These are phyloP conservation scores for Acanthoscelides obtectus DNA, from an alignment of 2,888 invertebrate genomes.

Conservation along the genomic window DNA sequence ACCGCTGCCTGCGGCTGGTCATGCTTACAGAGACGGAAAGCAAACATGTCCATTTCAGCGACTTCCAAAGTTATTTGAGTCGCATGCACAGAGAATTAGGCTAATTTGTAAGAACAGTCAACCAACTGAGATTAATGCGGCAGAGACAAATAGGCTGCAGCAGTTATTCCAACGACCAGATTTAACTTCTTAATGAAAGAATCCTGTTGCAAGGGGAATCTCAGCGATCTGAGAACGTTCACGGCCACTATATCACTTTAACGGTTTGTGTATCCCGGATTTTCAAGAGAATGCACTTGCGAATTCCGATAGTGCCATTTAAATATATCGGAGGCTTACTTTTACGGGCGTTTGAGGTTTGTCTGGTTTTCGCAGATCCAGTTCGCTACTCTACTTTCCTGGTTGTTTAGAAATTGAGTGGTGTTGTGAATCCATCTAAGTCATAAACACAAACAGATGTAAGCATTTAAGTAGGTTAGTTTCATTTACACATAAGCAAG, in stretches of 20 bases:
- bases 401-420: too few species aligned
- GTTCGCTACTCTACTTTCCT: background rate
- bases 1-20: too few species aligned
- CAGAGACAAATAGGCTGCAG: background rate
- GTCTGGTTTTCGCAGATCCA: background rate
- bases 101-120: background rate
- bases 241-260: background rate
- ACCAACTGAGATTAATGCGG: background rate
- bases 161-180: background rate
- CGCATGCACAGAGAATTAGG: background rate
- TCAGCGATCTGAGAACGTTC: background rate
- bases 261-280: background rate
- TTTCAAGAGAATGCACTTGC: background rate
- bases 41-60: too few species aligned
- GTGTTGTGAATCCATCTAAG: too few species aligned
- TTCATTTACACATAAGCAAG: too few species aligned
- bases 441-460: too few species aligned
- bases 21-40: too few species aligned
- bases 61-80: background rate
- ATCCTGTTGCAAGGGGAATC: background rate
- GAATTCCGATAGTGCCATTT: background rate
- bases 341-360: background rate
- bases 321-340: background rate
- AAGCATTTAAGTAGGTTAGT: too few species aligned
- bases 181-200: background rate